A percentile compares a stretch with the other conserved stretches of the same genome.
These are phyloP conservation scores for Apotomis capreana DNA, from an alignment of 2,888 invertebrate genomes.

Conservation along the genomic window DNA sequence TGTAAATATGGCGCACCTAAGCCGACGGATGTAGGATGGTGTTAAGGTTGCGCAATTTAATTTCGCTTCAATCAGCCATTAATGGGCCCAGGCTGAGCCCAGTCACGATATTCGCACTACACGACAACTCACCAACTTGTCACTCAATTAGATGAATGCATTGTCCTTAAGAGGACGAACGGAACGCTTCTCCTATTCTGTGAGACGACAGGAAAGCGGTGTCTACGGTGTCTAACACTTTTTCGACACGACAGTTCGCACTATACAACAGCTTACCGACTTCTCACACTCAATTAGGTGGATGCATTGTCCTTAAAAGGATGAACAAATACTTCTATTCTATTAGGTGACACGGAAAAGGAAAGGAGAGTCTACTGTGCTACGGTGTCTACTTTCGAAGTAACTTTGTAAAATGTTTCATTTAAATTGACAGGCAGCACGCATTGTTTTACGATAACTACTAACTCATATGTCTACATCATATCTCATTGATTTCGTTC, in stretches of 20 bases:
- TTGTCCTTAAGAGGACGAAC: constrained; percentile 29
- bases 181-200: background rate
- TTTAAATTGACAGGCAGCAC: background rate
- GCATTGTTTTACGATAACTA: background rate
- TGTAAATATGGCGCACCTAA: constrained; percentile 19
- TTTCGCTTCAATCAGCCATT: constrained; percentile 43
- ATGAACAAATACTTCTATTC: background rate
- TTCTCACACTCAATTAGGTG: constrained; percentile 57
- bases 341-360: background rate
- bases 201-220: background rate
- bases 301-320: constrained; percentile 40
- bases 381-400: background rate
- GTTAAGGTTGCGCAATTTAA: constrained; percentile 46
- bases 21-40: constrained; percentile 27
- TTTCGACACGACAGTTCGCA: constrained; percentile 19
- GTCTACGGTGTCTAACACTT: background rate
- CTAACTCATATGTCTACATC: background rate
- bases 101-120: constrained; percentile 33
- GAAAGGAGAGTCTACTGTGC: background rate
- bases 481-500: no score
- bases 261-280: constrained; percentile 58
- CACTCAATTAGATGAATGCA: constrained; percentile 56
- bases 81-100: constrained; percentile 32
- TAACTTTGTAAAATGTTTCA: background rate
- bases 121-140: constrained; percentile 62